phyloP scores from a whole-genome alignment of 2,888 invertebrate species.

The Sarcophaga rosellei region DNA sequence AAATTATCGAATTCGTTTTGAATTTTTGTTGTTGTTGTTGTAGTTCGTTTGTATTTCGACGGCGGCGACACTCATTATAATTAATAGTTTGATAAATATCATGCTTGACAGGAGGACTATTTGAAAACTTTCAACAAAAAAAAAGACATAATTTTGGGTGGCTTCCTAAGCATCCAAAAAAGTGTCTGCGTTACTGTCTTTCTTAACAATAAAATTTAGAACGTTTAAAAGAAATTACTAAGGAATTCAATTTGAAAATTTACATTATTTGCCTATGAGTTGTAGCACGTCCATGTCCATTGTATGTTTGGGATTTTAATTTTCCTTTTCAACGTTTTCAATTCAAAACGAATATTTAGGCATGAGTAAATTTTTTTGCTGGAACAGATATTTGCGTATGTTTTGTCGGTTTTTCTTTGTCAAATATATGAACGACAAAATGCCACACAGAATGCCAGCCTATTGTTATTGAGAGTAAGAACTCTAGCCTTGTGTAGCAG shows the following conservation, averaged over 20 bases:
- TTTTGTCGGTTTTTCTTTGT: too few relatives aligned
- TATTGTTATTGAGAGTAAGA: too few relatives aligned
- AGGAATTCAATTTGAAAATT: conserved; percentile 63
- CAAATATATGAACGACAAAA: too few relatives aligned
- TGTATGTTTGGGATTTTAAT: conserved; percentile 43
- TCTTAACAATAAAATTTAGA: not conserved
- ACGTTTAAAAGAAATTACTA: not conserved
- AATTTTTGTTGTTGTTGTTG: not conserved
- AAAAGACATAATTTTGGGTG: too few relatives aligned
- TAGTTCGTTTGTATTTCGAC: not conserved
- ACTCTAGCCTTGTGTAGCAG: too few relatives aligned
- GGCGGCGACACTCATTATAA: conserved; percentile 55
- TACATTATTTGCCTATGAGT: conserved; percentile 61
- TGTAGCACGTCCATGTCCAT: conserved; percentile 28
- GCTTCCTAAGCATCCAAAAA: too few relatives aligned
- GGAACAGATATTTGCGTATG: too few relatives aligned
- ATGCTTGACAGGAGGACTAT: not conserved
- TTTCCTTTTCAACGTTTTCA: conserved; percentile 40
- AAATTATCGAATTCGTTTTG: conserved; percentile 50
- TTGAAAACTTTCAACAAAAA: not conserved
- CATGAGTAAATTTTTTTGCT: too few relatives aligned
- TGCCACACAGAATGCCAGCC: too few relatives aligned
- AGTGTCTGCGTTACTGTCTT: too few relatives aligned
- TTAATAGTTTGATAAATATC: conserved; percentile 60
- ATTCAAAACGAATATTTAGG: not conserved